Base-by-base conservation (phyloP, 2,797 vertebrate genomes). In the Gobio occitaniae region DNA sequence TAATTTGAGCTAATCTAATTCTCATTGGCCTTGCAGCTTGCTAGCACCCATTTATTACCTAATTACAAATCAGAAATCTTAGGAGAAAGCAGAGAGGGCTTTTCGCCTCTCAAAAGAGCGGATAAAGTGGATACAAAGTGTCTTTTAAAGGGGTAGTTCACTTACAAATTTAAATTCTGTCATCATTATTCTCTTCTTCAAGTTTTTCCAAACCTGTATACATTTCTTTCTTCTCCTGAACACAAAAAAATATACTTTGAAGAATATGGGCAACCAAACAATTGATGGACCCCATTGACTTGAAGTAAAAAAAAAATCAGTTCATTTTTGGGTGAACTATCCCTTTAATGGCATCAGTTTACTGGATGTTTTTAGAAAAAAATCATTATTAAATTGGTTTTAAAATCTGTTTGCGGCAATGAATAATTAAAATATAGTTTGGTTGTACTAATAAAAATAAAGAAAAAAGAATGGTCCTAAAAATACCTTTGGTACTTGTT, bases 31-130 rank as follows among this genome's bases (percentile, higher is more conserved):
- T 82, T 80, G 87, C 82, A 80, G 86, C 52, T 89, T 82, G 80
- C 70, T 86, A 86, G 88, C 80, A 88, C 83, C 77, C 86, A 72
- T 89, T 91, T 84, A 89, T 92, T 91, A 89, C 90, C 90, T 88
- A 90, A 90, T 91, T 90, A 90, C 83, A 78, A 87, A 88, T 87
- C 63, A 87, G 84, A 78, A 84, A 56, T n/a, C 29, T 38, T 56
- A 56, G 52, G 19, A 38, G 52, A 56, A 56, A 76, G 32, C 50
- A 38, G 74, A 54, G 29, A 54, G 9, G 1, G 50, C 9, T 56
- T 17, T 56, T 54, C 8, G 3, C 72, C 16, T 74, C 25, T 52
- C 16, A 10, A 32, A 38, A 59, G 74, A 59, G 52, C 25, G 63
- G 15, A 65, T 44, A 29, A 63, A 6, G 61, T 63, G 25, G 25